Evolutionary conservation across 2,888 invertebrate species (phyloP).

Genomic region (Julus scandinavius): DNA sequence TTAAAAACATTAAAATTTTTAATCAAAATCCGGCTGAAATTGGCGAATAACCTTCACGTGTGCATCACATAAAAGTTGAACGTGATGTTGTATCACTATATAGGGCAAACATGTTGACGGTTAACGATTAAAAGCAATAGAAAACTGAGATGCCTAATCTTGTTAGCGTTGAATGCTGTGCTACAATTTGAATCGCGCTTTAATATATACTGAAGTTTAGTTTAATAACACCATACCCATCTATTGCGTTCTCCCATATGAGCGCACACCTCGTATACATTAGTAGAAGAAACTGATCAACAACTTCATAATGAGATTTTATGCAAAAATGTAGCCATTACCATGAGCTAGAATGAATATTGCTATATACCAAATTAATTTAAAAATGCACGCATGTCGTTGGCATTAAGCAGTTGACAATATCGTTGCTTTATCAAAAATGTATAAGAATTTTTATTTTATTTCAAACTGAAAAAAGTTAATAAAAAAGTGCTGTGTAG

Average conservation of each 20-base stretch:
- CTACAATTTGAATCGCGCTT: background rate
- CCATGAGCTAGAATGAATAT: background rate
- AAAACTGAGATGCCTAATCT: conserved; percentile 15
- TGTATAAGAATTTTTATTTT: no score
- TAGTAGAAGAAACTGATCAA: background rate
- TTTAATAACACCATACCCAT: conserved; percentile 4
- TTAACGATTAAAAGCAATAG: conserved; percentile 27
- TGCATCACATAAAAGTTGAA: conserved; percentile 1
- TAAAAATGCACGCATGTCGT: background rate
- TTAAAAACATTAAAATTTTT: conserved; percentile 43
- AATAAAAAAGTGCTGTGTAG: no score
- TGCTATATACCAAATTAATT: background rate
- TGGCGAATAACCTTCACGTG: conserved; percentile 32
- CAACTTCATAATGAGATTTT: background rate
- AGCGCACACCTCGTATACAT: background rate
- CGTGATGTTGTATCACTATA: background rate
- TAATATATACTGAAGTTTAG: conserved; percentile 5
- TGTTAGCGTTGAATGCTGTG: background rate
- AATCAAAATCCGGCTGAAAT: conserved; percentile 24
- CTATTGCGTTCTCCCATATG: background rate
- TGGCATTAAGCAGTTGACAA: no score
- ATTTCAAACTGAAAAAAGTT: no score
- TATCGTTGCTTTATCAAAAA: no score
- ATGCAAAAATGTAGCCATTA: background rate
- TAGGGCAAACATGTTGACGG: background rate